These are phyloP conservation scores for Bembecia ichneumoniformis DNA, from an alignment of 2,888 invertebrate genomes.

Conservation along the genomic window DNA sequence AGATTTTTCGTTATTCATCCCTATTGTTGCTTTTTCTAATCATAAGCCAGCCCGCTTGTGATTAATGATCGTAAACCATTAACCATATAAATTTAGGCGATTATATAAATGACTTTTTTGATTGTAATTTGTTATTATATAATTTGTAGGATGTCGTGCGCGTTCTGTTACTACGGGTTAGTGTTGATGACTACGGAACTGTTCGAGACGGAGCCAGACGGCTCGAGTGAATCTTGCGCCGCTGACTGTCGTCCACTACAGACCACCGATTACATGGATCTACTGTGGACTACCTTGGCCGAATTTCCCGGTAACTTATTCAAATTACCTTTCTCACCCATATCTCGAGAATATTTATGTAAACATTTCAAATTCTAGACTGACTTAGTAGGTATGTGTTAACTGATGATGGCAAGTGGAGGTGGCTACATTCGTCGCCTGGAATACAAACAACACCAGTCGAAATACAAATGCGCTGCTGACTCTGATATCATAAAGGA, in stretches of 20 bases:
- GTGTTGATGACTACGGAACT: conserved; percentile 95
- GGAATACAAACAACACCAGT: no score
- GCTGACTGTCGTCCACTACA: conserved; percentile 81
- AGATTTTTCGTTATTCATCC: no score
- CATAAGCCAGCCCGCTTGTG: no score
- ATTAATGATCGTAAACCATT: no score
- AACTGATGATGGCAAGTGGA: no score
- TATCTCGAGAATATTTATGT: not conserved
- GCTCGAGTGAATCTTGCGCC: conserved; percentile 66
- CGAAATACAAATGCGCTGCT: no score
- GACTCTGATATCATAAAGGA: no score
- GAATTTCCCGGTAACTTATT: conserved; percentile 87
- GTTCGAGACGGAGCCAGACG: conserved; percentile 75
- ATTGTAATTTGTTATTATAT: conserved; percentile 42
- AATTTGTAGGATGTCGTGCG: conserved; percentile 88
- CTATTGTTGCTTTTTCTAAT: no score
- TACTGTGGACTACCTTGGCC: conserved; percentile 93
- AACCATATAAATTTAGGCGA: no score
- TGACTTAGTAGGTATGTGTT: no score
- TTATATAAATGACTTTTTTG: not conserved
- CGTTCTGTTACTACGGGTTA: conserved; percentile 95
- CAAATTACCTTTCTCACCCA: not conserved
- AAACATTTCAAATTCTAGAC: no score
- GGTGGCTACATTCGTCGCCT: no score
- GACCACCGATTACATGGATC: conserved; percentile 91